These are phyloP conservation scores for Dryomyza anilis DNA, from an alignment of 2,888 invertebrate species.

Conservation along the genomic window DNA sequence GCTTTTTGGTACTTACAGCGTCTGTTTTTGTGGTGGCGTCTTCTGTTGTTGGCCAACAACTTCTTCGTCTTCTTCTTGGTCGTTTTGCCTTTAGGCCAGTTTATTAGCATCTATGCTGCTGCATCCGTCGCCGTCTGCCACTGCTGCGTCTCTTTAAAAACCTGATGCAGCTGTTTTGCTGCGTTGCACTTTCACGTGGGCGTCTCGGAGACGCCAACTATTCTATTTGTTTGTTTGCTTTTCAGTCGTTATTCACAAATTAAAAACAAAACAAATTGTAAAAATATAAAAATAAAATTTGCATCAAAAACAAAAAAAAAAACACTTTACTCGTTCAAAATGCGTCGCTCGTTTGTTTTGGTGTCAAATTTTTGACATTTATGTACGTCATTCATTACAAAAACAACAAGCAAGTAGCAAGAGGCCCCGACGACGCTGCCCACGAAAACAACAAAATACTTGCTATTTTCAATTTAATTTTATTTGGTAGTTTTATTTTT, in stretches of 20 bases:
- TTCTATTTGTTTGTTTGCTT: too few relatives aligned
- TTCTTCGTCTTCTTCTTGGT: too few relatives aligned
- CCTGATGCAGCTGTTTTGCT: background rate
- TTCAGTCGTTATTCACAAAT: background rate
- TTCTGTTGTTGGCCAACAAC: too few relatives aligned
- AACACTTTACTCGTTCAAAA: too few relatives aligned
- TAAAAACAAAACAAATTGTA: background rate
- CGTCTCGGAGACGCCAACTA: background rate
- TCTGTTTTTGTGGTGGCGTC: too few relatives aligned
- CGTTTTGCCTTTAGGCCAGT: too few relatives aligned
- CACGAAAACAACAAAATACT: conserved; percentile 2
- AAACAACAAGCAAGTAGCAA: too few relatives aligned
- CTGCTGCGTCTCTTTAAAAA: background rate
- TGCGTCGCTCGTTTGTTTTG: too few relatives aligned
- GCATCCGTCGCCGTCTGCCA: background rate
- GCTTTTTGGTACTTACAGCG: too few relatives aligned
- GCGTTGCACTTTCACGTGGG: background rate
- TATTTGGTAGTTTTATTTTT: background rate
- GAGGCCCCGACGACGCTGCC: background rate
- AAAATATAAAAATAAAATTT: background rate
- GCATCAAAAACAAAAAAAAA: too few relatives aligned
- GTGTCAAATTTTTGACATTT: conserved; percentile 16
- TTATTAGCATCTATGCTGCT: background rate
- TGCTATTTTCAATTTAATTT: background rate
- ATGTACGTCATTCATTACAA: conserved; percentile 11